Evolutionary conservation across 2,113 vertebrate genomes (phyloP).

Genomic region (Hystrix cristata): DNA sequence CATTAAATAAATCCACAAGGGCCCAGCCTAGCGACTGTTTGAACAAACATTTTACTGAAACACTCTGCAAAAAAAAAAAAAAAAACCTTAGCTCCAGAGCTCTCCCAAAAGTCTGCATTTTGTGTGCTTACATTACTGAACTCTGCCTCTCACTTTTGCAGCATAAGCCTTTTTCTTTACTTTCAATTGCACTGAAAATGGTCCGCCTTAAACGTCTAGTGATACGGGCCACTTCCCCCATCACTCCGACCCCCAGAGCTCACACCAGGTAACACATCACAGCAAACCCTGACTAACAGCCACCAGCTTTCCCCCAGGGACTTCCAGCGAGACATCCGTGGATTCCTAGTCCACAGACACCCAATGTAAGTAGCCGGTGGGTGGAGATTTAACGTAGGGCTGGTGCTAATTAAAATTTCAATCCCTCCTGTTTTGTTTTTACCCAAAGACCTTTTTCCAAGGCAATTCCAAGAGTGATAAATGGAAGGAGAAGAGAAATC

Average conservation of each 20-base stretch:
- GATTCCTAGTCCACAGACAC: not conserved
- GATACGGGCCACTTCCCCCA: not conserved
- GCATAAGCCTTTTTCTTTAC: constrained; percentile 52
- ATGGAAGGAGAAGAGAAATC: not conserved
- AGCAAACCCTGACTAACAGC: not conserved
- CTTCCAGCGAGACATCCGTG: not conserved
- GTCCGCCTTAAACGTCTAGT: not conserved
- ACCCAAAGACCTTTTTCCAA: not conserved
- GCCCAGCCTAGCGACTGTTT: constrained; percentile 34
- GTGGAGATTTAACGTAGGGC: not conserved
- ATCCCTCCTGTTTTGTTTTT: not conserved
- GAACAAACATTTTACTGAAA: constrained; percentile 68
- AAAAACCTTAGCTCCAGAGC: not conserved
- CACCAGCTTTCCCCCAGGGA: not conserved
- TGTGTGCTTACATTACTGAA: not conserved
- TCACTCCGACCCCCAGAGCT: not conserved
- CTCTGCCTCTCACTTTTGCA: constrained; percentile 34
- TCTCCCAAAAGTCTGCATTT: not conserved
- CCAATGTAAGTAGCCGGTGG: not conserved
- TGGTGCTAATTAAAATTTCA: constrained; percentile 5
- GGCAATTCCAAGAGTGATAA: constrained; percentile 19
- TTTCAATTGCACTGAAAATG: constrained; percentile 59
- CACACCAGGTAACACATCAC: not conserved
- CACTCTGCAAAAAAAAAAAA: not conserved
- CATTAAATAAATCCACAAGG: constrained; percentile 17